phyloP scores from a whole-genome alignment of 2,888 invertebrate genomes.

The Melitaea athalia region DNA sequence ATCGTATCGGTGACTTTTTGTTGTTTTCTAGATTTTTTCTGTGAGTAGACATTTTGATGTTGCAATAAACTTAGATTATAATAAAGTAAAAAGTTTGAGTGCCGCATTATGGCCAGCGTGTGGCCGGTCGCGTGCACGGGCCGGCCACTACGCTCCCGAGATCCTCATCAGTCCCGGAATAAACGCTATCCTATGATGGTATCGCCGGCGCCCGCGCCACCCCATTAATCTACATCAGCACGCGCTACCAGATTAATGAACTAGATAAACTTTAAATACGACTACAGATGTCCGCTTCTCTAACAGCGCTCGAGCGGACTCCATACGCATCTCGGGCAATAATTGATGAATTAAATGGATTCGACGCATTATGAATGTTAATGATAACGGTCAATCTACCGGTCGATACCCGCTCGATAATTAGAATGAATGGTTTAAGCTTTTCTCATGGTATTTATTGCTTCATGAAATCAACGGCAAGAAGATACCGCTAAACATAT shows the following conservation, averaged over 20 bases:
- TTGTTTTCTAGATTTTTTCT: neutral
- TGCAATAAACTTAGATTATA: constrained; percentile 27
- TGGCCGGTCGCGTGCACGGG: constrained; percentile 58
- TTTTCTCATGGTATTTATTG: constrained; percentile 60
- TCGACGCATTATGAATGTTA: constrained; percentile 70
- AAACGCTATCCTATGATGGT: constrained; percentile 68
- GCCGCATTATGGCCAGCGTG: constrained; percentile 29
- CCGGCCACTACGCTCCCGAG: constrained; percentile 48
- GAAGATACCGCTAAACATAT: constrained; percentile 41
- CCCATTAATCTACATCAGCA: constrained; percentile 81
- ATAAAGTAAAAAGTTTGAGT: constrained; percentile 36
- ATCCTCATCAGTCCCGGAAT: constrained; percentile 71
- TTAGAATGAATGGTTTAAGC: constrained; percentile 72
- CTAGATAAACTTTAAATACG: constrained; percentile 78
- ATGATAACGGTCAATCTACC: constrained; percentile 64
- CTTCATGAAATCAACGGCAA: constrained; percentile 53
- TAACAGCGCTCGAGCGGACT: constrained; percentile 56
- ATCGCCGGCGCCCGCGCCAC: constrained; percentile 71
- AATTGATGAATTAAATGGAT: constrained; percentile 75
- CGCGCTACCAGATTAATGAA: constrained; percentile 79
- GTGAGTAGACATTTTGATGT: constrained; percentile 23
- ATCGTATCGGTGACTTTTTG: neutral
- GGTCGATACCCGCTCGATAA: constrained; percentile 55
- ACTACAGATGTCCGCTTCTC: constrained; percentile 70
- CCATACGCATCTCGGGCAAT: constrained; percentile 55